Base-by-base conservation (phyloP, 1,140 invertebrate genomes). In the Tenebrio molitor region DNA sequence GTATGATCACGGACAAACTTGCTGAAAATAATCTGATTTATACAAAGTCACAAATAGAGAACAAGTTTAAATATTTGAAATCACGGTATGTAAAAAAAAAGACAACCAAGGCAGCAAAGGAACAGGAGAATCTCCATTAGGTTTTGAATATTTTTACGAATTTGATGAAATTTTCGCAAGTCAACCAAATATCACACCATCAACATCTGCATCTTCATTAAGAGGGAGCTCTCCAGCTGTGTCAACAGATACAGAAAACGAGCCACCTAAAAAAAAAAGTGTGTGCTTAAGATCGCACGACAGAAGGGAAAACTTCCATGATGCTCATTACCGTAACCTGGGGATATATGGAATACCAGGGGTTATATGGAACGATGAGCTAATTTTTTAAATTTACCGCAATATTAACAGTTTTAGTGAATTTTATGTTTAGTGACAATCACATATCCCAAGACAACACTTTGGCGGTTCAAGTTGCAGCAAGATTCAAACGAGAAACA, bases 31-130 rank as follows among this genome's bases (percentile, higher is more conserved):
- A n/a, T n/a, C n/a, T n/a, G n/a, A n/a, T n/a, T n/a, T 41, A 41
- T 14, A 41, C 36, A 41, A 41, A 41, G 12, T 6, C 36, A 14
- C 36, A 41, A 41, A 12, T 41, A 5, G 36, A 41, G 12, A 41
- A 41, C 12, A 41, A 41, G 12, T 41, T 41, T 41, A 41, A 41
- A 41, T 41, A 41, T 41, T 14, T 41, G 3, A 41, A 41, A 41
- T 6, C 7, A 5, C 5, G 36, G n/a, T 41, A 41, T 12, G n/a
- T 41, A 10, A 41, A 41, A 14, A 12, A 41, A 41, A 41, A 14
- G 36, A 41, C 12, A 41, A 41, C n/a, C 5, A 8, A 12, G 12
- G 12, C 2, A 8, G 2, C 12, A 5, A 12, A 14, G 36, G 36
- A 12, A 41, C 6, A 3, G 36, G 36, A 5, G 36, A 41, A 14